Evolutionary conservation across 2,113 vertebrate genomes (phyloP).

Genomic region (Channa argus): DNA sequence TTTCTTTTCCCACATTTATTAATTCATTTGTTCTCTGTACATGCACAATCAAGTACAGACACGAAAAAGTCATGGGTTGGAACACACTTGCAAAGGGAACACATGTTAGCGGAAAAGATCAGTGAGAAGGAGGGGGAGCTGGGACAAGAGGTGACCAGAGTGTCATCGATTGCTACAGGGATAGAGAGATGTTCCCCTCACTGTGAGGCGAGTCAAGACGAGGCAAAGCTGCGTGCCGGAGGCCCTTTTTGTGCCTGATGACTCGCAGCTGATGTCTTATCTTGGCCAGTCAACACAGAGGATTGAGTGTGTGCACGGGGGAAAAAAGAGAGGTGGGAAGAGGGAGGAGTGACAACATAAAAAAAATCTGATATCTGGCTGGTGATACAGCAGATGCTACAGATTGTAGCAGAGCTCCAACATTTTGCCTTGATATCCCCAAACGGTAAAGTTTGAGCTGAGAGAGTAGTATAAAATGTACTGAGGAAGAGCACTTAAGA

Average conservation of each 20-base stretch:
- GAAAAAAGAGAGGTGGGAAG: slow-evolving; percentile 21
- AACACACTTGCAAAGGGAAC: slow-evolving; percentile 34
- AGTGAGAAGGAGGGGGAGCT: slow-evolving; percentile 19
- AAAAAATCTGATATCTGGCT: slow-evolving; percentile 26
- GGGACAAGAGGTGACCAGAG: slow-evolving; percentile 60
- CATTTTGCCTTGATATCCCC: slow-evolving; percentile 4
- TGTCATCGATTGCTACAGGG: slow-evolving; percentile 77
- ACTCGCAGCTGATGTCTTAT: slow-evolving; percentile 78
- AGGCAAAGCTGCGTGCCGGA: slow-evolving; percentile 57
- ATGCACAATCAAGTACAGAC: slow-evolving; percentile 34
- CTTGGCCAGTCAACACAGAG: slow-evolving; percentile 67
- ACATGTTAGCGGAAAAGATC: slow-evolving; percentile 42
- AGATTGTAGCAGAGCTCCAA: slow-evolving; percentile 30
- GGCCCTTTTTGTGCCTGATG: slow-evolving; percentile 72
- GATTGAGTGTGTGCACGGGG: slow-evolving; percentile 62
- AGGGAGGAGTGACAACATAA: slow-evolving; percentile 30
- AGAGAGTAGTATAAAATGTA: slow-evolving; percentile 2
- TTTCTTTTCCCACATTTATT: slow-evolving; percentile 36
- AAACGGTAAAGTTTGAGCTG: slow-evolving; percentile 35
- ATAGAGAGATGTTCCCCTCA: slow-evolving; percentile 68
- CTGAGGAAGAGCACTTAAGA: not conserved
- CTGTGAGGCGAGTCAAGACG: slow-evolving; percentile 66
- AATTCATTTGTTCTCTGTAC: slow-evolving; percentile 29
- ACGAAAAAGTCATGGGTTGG: slow-evolving; percentile 57
- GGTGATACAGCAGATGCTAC: slow-evolving; percentile 56